phyloP scores from a whole-genome alignment of 2,888 invertebrate species.

The Spodoptera littoralis region DNA sequence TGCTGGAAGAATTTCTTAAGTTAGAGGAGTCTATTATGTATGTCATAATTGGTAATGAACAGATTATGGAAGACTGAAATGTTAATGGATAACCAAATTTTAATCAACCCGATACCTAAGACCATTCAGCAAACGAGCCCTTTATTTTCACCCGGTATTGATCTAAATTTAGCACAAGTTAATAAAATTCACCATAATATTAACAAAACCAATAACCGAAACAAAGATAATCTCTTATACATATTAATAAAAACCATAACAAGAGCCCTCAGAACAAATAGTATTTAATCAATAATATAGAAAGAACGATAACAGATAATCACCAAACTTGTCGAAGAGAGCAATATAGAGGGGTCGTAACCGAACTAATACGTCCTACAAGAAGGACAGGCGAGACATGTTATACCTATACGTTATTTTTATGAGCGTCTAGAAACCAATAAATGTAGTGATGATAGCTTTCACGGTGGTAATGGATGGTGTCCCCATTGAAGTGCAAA shows the following conservation, averaged over 20 bases:
- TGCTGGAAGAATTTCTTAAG: slow-evolving; percentile 77
- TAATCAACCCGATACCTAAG: too few species aligned
- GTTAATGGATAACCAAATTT: too few species aligned
- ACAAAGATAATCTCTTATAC: slow-evolving; percentile 22
- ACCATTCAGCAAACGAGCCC: too few species aligned
- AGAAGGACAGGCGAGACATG: slow-evolving; percentile 46
- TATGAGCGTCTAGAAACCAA: slow-evolving; percentile 68
- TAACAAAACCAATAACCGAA: slow-evolving; percentile 1
- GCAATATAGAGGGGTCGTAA: slow-evolving; percentile 54
- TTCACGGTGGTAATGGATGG: slow-evolving; percentile 44
- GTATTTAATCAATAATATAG: slow-evolving; percentile 56
- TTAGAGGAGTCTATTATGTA: slow-evolving; percentile 30
- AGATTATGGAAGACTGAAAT: too few species aligned
- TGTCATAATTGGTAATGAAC: too few species aligned
- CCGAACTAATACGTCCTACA: slow-evolving; percentile 57
- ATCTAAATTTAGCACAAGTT: too few species aligned
- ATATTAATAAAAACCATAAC: slow-evolving; percentile 45
- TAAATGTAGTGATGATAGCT: slow-evolving; percentile 59
- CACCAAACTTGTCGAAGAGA: slow-evolving; percentile 55
- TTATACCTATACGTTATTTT: slow-evolving; percentile 73
- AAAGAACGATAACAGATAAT: slow-evolving; percentile 58
- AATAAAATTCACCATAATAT: too few species aligned
- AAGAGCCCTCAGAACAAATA: slow-evolving; percentile 44
- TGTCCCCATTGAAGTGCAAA: slow-evolving; percentile 25
- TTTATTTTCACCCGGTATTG: too few species aligned